Evolutionary conservation across 2,113 vertebrate species (phyloP).

Genomic region (Cottus gobio): DNA sequence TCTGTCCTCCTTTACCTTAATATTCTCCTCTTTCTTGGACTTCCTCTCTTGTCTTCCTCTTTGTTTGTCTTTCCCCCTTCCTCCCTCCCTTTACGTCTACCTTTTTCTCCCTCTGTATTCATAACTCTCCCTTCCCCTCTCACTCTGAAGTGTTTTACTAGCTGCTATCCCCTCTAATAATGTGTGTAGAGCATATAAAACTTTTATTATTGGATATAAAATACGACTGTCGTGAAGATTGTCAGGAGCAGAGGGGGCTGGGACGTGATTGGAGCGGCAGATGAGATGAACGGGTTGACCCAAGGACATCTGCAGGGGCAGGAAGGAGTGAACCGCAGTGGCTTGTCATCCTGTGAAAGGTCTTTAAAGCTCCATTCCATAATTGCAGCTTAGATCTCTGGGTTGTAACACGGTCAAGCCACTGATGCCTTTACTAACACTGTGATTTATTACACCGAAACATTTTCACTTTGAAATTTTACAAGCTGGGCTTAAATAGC

Average conservation of each 20-base stretch:
- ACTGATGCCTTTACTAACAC: constrained; percentile 43
- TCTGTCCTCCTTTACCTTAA: constrained; percentile 26
- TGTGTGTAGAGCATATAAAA: constrained; percentile 82
- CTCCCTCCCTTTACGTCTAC: constrained; percentile 10
- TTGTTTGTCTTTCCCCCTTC: constrained; percentile 6
- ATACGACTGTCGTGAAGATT: constrained; percentile 75
- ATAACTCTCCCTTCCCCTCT: constrained; percentile 64
- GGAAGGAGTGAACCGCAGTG: constrained; percentile 47
- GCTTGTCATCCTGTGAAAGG: constrained; percentile 48
- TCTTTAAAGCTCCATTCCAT: constrained; percentile 59
- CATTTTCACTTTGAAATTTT: constrained; percentile 21
- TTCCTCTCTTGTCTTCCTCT: not conserved
- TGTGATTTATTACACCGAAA: constrained; percentile 42
- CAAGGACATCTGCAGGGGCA: constrained; percentile 56
- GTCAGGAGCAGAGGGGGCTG: constrained; percentile 59
- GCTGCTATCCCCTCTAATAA: constrained; percentile 83
- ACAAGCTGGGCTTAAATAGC: constrained; percentile 38
- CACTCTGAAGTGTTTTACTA: constrained; percentile 78
- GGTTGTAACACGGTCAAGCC: constrained; percentile 33
- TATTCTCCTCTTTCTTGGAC: constrained; percentile 2
- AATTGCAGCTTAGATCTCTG: constrained; percentile 44
- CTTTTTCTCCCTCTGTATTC: constrained; percentile 56
- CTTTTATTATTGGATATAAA: constrained; percentile 81
- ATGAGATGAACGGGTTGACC: constrained; percentile 73
- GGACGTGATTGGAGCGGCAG: constrained; percentile 72